A percentile compares a stretch with the other conserved stretches of the same genome.
Conservation (phyloP, 2,113 vertebrate species). For the Saccopteryx bilineata region DNA sequence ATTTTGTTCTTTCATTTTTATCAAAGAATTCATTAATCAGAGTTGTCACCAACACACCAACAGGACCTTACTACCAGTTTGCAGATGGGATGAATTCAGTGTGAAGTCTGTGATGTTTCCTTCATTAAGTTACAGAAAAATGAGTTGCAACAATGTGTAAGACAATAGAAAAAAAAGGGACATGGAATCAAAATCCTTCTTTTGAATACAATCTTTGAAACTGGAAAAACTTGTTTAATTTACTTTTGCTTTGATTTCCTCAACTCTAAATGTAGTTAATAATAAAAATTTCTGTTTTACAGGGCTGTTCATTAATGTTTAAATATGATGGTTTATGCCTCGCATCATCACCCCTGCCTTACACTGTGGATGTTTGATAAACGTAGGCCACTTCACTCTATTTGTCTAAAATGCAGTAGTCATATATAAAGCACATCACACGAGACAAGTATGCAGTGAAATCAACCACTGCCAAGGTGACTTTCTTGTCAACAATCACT, state of each 20-base stretch:
- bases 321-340: neutral
- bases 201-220: neutral
- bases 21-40: slow-evolving; percentile 35
- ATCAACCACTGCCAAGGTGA: neutral
- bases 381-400: neutral
- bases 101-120: neutral
- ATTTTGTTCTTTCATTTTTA: neutral
- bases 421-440: neutral
- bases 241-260: slow-evolving; percentile 37
- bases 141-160: neutral
- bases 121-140: neutral
- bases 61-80: neutral
- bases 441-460: neutral
- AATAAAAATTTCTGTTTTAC: neutral
- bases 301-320: neutral
- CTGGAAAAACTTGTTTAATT: neutral
- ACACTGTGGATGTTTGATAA: neutral
- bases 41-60: neutral
- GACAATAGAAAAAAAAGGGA: neutral
- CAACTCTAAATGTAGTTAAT: neutral
- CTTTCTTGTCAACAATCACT: neutral
- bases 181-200: neutral
- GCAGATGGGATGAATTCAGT: neutral
- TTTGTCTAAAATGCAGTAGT: neutral
- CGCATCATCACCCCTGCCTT: neutral